Conservation (phyloP, 2,797 vertebrate species). For the Passerculus sandwichensis region DNA sequence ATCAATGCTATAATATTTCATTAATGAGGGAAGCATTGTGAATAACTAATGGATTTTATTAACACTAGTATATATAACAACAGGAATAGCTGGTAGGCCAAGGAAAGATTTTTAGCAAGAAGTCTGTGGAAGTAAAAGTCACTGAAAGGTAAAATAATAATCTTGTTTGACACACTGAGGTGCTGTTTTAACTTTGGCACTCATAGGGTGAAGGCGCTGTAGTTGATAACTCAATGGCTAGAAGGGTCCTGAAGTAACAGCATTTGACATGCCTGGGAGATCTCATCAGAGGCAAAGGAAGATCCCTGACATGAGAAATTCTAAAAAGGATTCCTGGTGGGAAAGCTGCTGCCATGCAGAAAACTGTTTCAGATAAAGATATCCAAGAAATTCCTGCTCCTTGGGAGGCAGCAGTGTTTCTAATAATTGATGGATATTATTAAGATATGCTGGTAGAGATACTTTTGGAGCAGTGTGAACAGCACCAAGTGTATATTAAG, state of each 20-base stretch:
- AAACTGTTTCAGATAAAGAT: constrained; percentile 16
- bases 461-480: background rate
- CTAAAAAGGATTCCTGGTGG: constrained; percentile 31
- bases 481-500: background rate
- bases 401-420: background rate
- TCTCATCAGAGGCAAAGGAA: constrained; percentile 3
- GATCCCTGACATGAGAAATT: constrained; percentile 28
- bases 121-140: background rate
- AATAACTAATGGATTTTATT: constrained; percentile 32
- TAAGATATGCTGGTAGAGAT: background rate
- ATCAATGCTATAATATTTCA: background rate
- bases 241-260: constrained; percentile 40
- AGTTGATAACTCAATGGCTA: background rate
- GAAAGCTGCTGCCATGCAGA: constrained; percentile 43
- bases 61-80: background rate
- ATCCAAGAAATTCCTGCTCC: background rate
- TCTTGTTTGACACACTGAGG: constrained; percentile 4
- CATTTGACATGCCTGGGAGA: constrained; percentile 55
- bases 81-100: background rate
- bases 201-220: background rate
- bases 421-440: background rate
- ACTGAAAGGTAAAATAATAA: constrained; percentile 39
- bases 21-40: constrained; percentile 27
- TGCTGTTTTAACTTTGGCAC: constrained; percentile 17
- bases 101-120: background rate